Evolutionary conservation across 2,113 vertebrate genomes (phyloP), one percentile per base, ranked within the genome.

Genomic region (Meriones unguiculatus): DNA sequence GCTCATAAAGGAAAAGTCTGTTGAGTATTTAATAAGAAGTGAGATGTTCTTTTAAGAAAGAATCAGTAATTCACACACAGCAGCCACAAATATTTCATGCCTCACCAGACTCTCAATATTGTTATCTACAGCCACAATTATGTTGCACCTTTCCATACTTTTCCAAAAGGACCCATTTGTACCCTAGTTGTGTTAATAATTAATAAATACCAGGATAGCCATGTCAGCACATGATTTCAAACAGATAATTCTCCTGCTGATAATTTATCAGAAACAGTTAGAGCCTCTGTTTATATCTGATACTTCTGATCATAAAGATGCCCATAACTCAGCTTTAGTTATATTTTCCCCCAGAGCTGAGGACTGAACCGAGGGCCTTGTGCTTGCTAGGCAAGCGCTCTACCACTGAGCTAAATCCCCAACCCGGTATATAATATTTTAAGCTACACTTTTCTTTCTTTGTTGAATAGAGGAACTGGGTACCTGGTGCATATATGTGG

Each of bases 21-120:
- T 77, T 22, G 59, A 9, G 52, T 41, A 82, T 54, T 57, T 35
- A 80, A 88, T 12, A 70, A 35, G 5, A 14, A 87, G 46, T 46
- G 46, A 46, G 46, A 46, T 46, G 46, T 46, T 46, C 46, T 46
- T 46, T 5, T 46, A 46, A 46, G 46, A 46, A 46, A 46, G 46
- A 95, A 94, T 72, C 62, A 70, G 41, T 75, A 88, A 7, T 46
- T 92, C n/a, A 76, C n/a, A 86, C 2, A 76, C 52, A 91, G 90
- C 17, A 90, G 38, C 38, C 64, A 13, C 46, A 46, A 46, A 46
- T 5, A 46, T 46, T 46, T 46, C 46, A 46, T 46, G 46, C 46
- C 46, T 46, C 46, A 46, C 46, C 46, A 46, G 4, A 46, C 5
- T 46, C 46, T 46, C 46, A 46, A 46, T 46, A 46, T 46, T 46